Conservation (phyloP, 2,888 invertebrate genomes). For the Halocaridina rubra region DNA sequence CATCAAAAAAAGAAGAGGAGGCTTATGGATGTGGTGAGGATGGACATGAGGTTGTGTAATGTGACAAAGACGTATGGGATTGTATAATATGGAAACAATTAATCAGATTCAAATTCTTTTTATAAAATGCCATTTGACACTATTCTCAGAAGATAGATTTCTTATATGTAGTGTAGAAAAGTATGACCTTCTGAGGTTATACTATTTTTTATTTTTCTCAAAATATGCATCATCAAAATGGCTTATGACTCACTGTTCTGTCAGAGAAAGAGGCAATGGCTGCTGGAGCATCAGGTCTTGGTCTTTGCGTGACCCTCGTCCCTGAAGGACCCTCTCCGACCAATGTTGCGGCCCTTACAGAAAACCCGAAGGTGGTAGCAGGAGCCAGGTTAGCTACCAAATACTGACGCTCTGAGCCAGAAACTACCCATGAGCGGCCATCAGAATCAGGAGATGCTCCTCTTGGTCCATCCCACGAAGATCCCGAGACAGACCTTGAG, state of each 20-base stretch:
- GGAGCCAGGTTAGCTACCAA: constrained; percentile 33
- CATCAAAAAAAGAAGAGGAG: too few relatives aligned
- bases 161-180: too few relatives aligned
- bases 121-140: too few relatives aligned
- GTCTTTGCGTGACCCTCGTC: constrained; percentile 50
- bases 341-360: constrained; percentile 81
- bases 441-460: background rate
- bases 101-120: too few relatives aligned
- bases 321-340: constrained; percentile 81
- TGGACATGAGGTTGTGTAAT: too few relatives aligned
- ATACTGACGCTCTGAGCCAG: constrained; percentile 50
- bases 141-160: too few relatives aligned
- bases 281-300: constrained; percentile 47
- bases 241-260: constrained; percentile 58
- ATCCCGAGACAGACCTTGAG: background rate
- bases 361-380: constrained; percentile 70
- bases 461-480: constrained; percentile 22
- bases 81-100: too few relatives aligned
- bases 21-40: too few relatives aligned
- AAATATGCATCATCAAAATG: too few relatives aligned
- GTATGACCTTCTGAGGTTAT: too few relatives aligned
- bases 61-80: too few relatives aligned
- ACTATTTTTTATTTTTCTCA: too few relatives aligned
- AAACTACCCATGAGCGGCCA: constrained; percentile 51
- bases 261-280: constrained; percentile 62